Evolutionary conservation across 1,140 invertebrate species (phyloP).

Genomic region (Tetragonula clypearis): DNA sequence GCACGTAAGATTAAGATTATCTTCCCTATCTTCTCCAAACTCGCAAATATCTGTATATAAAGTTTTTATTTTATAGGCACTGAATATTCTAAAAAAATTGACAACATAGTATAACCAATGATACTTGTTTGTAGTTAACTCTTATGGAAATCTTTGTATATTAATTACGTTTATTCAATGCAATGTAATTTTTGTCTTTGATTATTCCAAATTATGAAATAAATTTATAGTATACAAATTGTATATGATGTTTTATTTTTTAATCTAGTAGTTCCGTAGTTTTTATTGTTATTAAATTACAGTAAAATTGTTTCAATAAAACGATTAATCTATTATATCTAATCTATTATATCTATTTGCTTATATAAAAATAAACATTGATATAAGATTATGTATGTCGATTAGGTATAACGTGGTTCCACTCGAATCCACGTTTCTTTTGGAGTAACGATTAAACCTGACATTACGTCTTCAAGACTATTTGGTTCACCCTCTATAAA

Average conservation of each 20-base stretch:
- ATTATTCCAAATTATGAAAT: slow-evolving; percentile 43
- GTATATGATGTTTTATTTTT: background rate
- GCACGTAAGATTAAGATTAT: slow-evolving; percentile 19
- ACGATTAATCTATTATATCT: no score
- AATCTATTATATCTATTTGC: no score
- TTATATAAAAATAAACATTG: background rate
- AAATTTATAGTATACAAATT: slow-evolving; percentile 45
- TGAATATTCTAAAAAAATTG: slow-evolving; percentile 4
- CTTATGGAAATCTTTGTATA: slow-evolving; percentile 7
- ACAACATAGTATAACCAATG: background rate
- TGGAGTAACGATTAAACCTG: slow-evolving; percentile 73
- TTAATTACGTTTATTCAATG: slow-evolving; percentile 26
- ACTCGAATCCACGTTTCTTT: slow-evolving; percentile 76
- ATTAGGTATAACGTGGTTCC: slow-evolving; percentile 32
- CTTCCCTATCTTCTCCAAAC: slow-evolving; percentile 6
- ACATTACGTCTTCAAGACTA: slow-evolving; percentile 69
- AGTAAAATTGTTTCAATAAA: background rate
- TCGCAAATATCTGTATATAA: slow-evolving; percentile 24
- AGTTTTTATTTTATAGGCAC: background rate
- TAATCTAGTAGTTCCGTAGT: background rate
- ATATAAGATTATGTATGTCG: background rate
- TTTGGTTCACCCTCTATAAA: slow-evolving; percentile 75
- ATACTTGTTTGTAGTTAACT: background rate
- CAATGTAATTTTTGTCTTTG: slow-evolving; percentile 40
- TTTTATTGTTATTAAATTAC: background rate